Evolutionary conservation across 2,113 vertebrate genomes (phyloP).

Genomic region (Telmatochromis brichardi): DNA sequence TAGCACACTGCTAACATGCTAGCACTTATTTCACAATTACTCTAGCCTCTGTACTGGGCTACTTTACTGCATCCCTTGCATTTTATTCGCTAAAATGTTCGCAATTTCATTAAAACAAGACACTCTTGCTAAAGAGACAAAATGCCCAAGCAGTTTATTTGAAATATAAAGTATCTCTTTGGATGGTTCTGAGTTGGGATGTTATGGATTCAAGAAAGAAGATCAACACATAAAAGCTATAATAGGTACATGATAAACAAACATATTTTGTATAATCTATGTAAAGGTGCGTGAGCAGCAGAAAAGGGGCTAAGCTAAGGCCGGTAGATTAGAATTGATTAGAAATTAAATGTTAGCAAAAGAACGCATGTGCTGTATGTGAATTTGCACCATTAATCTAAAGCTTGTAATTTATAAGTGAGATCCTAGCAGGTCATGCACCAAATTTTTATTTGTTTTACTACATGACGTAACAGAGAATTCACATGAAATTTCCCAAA

Average conservation of each 20-base stretch:
- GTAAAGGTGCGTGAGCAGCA: neutral
- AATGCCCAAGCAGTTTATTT: neutral
- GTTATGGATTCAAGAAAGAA: neutral
- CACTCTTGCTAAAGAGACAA: neutral
- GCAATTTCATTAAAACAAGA: neutral
- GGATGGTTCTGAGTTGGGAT: neutral
- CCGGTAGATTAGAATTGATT: neutral
- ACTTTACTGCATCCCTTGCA: neutral
- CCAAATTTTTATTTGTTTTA: neutral
- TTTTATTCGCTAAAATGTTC: neutral
- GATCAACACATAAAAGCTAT: neutral
- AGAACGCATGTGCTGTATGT: neutral
- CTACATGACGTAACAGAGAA: neutral
- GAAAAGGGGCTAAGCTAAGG: neutral
- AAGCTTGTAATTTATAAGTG: neutral
- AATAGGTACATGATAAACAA: neutral
- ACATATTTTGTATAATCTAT: accelerated
- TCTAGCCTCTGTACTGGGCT: neutral
- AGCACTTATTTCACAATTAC: neutral
- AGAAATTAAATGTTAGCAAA: neutral
- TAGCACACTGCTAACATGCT: neutral
- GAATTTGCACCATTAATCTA: neutral
- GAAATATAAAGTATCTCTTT: neutral
- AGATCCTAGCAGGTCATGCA: neutral
- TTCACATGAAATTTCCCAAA: neutral